phyloP scores from a whole-genome alignment of 1,140 invertebrate species.

The Thrips palmi region DNA sequence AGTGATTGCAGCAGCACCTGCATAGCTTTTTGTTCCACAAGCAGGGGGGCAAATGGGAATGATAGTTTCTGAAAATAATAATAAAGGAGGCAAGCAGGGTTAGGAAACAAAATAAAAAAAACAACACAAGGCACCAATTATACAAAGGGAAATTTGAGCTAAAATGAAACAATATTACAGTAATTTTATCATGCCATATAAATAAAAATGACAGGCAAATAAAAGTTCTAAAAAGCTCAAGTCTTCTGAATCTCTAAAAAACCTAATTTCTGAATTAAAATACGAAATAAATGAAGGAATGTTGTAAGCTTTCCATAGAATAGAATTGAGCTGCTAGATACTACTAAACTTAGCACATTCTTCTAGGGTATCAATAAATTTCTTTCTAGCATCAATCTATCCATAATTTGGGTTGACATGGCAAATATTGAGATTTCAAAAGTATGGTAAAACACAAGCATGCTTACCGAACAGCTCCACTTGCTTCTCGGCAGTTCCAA shows the following conservation, averaged over 20 bases:
- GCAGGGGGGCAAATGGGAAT: slow-evolving; percentile 84
- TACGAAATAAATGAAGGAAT: no score
- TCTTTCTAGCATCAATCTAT: no score
- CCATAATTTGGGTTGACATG: background rate
- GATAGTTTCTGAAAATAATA: slow-evolving; percentile 49
- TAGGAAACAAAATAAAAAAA: no score
- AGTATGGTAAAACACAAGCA: slow-evolving; percentile 4
- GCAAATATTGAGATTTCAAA: slow-evolving; percentile 9
- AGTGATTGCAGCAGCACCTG: slow-evolving; percentile 25
- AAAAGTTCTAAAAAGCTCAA: background rate
- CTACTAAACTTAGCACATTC: no score
- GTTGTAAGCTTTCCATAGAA: background rate
- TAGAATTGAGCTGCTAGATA: background rate
- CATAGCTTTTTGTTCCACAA: slow-evolving; percentile 54
- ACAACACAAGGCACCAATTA: background rate
- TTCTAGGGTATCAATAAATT: no score
- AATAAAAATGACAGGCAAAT: background rate
- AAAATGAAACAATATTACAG: background rate
- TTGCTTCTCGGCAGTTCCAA: slow-evolving; percentile 54
- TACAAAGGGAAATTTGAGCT: background rate
- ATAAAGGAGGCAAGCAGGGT: slow-evolving; percentile 1
- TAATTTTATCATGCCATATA: background rate
- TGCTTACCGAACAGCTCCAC: slow-evolving; percentile 69
- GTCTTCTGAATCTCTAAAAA: background rate
- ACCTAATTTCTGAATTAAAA: background rate